Evolutionary conservation across 2,888 invertebrate species (phyloP).

Genomic region (Meteorus colon): DNA sequence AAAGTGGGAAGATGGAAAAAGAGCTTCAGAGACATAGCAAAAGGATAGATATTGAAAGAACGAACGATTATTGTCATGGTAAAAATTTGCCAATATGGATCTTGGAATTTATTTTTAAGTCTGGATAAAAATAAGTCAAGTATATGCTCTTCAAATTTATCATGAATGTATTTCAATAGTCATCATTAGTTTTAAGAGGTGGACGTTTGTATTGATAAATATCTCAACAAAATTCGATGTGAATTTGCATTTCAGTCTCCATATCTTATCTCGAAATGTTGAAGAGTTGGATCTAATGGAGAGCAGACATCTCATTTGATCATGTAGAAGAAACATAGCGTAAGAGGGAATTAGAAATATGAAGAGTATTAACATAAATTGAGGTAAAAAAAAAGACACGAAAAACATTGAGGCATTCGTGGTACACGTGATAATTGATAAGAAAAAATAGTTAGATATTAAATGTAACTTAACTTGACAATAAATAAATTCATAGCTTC

Average conservation of each 20-base stretch:
- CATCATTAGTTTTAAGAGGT: neutral
- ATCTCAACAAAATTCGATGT: neutral
- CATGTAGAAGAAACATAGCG: neutral
- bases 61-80: neutral
- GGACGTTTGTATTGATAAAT: neutral
- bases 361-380: neutral
- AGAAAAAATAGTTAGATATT: neutral
- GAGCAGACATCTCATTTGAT: constrained; percentile 9
- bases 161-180: neutral
- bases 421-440: neutral
- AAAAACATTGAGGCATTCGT: neutral
- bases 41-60: neutral
- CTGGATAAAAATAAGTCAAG: neutral
- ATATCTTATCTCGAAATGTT: constrained; percentile 30
- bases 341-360: neutral
- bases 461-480: neutral
- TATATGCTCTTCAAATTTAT: neutral
- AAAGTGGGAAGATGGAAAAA: neutral
- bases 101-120: neutral
- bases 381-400: neutral
- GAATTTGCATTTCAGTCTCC: neutral
- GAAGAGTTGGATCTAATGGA: constrained; percentile 26
- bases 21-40: neutral
- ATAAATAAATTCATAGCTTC: neutral
- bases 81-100: neutral